Evolutionary conservation across 2,113 vertebrate genomes (phyloP).

Genomic region (Chionomys nivalis): DNA sequence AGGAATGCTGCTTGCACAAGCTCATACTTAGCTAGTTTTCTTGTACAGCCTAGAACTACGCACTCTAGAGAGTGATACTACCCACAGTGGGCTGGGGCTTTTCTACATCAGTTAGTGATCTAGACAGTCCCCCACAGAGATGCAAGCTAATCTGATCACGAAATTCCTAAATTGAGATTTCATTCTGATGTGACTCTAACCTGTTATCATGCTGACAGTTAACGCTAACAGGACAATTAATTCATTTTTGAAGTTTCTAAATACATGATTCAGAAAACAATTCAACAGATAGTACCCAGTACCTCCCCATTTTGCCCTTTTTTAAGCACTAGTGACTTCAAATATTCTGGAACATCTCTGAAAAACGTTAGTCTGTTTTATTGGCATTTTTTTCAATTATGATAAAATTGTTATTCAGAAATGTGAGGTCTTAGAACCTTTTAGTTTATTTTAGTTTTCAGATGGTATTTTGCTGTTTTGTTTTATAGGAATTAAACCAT

Average conservation of each 20-base stretch:
- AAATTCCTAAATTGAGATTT: not conserved
- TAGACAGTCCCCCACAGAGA: not conserved
- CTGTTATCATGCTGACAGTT: not conserved
- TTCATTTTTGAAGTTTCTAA: not conserved
- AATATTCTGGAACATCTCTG: conserved; percentile 16
- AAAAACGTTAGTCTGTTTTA: conserved; percentile 22
- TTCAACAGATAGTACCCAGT: not conserved
- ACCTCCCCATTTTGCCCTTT: not conserved
- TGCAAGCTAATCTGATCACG: not conserved
- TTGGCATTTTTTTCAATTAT: conserved; percentile 48
- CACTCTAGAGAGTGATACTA: not conserved
- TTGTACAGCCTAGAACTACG: not conserved
- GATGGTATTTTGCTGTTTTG: conserved; percentile 29
- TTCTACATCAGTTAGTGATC: not conserved
- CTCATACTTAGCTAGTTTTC: not conserved
- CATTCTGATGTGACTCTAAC: not conserved
- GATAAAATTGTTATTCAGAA: conserved; percentile 46
- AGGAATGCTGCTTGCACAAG: no score
- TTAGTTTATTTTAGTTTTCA: conserved; percentile 42
- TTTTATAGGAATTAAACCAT: conserved; percentile 98
- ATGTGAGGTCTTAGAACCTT: conserved; percentile 5
- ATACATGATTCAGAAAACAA: not conserved
- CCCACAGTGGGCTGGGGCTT: not conserved
- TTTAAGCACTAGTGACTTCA: not conserved
- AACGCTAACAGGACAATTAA: not conserved